These are phyloP conservation scores for Deroplatys truncata DNA, from an alignment of 2,888 invertebrate species.

Conservation along the genomic window DNA sequence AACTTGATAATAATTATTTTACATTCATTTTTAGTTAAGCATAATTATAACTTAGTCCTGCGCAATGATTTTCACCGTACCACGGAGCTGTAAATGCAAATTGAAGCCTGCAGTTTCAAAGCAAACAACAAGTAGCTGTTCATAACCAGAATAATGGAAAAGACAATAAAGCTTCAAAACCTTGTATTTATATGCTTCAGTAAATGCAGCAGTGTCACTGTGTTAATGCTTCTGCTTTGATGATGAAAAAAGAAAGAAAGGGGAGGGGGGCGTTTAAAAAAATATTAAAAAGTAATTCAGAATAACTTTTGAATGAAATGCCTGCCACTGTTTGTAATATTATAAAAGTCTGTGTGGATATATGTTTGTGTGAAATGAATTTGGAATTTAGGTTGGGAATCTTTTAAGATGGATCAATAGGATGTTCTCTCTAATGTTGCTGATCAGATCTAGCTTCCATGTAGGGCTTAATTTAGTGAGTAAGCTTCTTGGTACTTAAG, in stretches of 20 bases:
- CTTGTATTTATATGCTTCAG: not conserved
- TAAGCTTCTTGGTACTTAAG: not conserved
- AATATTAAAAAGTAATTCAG: not conserved
- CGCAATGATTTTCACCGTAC: not conserved
- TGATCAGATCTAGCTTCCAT: not conserved
- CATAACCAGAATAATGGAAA: not conserved
- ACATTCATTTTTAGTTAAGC: not conserved
- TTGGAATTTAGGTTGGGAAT: not conserved
- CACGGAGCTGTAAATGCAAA: not conserved
- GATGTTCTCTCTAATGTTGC: not conserved
- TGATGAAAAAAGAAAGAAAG: not conserved
- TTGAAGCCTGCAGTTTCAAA: not conserved
- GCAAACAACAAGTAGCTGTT: not conserved
- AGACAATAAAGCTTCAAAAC: not conserved
- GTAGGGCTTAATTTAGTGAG: not conserved
- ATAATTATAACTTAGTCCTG: not conserved
- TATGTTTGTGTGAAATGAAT: not conserved
- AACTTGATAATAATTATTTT: not conserved
- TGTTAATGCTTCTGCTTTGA: not conserved
- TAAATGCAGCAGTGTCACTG: not conserved
- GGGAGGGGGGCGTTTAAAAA: not conserved
- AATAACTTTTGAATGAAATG: not conserved
- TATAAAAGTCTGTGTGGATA: not conserved
- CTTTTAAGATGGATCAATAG: not conserved
- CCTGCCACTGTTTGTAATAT: not conserved